Conservation (phyloP, 37 sponge, comb jelly and placozoan genomes). For the Aplysina aerophoba region DNA sequence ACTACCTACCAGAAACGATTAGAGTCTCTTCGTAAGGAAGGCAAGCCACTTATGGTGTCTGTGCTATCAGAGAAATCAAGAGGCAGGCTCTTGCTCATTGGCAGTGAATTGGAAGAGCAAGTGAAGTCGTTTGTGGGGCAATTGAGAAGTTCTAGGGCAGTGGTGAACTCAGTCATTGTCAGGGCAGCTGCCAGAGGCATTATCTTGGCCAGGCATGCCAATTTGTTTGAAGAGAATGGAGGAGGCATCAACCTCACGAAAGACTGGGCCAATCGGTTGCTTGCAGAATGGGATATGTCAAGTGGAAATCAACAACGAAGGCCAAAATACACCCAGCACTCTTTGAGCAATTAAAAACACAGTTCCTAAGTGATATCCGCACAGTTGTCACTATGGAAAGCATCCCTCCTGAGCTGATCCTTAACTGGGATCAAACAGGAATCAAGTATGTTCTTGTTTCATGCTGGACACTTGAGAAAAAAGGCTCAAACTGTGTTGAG, state of each 20-base stretch:
- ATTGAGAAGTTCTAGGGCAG: conserved; percentile 24
- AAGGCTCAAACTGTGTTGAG: conserved; percentile 43
- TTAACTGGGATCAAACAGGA: conserved; percentile 59
- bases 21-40: conserved; percentile 10
- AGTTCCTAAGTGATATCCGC: conserved; percentile 17
- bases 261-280: conserved; percentile 19
- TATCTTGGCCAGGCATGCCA: conserved; percentile 12
- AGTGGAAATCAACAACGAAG: conserved; percentile 26
- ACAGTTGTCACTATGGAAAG: conserved; percentile 48
- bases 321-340: conserved; percentile 12
- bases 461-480: conserved; percentile 49
- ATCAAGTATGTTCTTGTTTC: conserved; percentile 45
- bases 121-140: conserved; percentile 26
- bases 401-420: conserved; percentile 32
- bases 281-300: conserved; percentile 41
- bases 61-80: conserved; percentile 27
- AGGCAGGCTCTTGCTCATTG: conserved; percentile 25
- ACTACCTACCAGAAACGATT: conserved; percentile 1
- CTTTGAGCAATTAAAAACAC: conserved; percentile 25
- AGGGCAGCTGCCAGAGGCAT: conserved; percentile 33
- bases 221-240: conserved; percentile 29
- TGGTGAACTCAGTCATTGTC: conserved; percentile 16
- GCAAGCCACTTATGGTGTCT: conserved; percentile 7
- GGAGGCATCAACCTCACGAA: conserved; percentile 27
- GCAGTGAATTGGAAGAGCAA: conserved; percentile 19